A percentile compares a stretch with the other conserved stretches of the same genome.
Evolutionary conservation across 2,113 vertebrate genomes (phyloP).

Genomic region (Rafetus swinhoei): DNA sequence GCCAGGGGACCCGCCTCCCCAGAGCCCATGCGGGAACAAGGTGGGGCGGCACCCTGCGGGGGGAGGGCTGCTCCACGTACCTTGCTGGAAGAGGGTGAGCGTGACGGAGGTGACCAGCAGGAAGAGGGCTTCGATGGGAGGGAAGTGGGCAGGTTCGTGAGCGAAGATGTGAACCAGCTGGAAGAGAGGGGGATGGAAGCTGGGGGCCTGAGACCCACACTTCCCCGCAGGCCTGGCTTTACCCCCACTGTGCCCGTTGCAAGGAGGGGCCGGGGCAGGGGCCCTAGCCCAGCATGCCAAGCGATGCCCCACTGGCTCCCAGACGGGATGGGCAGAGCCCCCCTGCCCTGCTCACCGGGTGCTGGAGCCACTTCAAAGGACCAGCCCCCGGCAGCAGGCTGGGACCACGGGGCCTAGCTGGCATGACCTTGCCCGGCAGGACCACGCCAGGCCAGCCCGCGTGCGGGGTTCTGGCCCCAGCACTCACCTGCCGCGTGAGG

Average conservation of each 20-base stretch:
- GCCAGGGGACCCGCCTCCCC: slow-evolving; percentile 59
- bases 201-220: background rate
- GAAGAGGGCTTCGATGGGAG: slow-evolving; percentile 97
- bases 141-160: slow-evolving; percentile 94
- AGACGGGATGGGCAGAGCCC: background rate
- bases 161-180: slow-evolving; percentile 99
- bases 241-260: too few relatives aligned
- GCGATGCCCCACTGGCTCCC: background rate
- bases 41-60: slow-evolving; percentile 49
- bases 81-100: slow-evolving; percentile 98
- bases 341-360: background rate
- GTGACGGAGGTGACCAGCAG: slow-evolving; percentile 98
- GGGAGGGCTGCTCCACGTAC: slow-evolving; percentile 80
- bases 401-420: too few relatives aligned
- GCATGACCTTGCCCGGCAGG: too few relatives aligned
- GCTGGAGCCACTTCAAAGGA: background rate
- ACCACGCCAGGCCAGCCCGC: too few relatives aligned
- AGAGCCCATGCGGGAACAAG: slow-evolving; percentile 64
- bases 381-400: background rate
- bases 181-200: slow-evolving; percentile 52
- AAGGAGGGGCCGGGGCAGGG: background rate
- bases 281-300: too few relatives aligned
- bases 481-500: slow-evolving; percentile 94
- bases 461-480: too few relatives aligned
- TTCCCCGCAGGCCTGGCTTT: too few relatives aligned